Percentiles rank a stretch among this genome's conserved stretches.
Conservation (phyloP, 2,113 vertebrate species). For the Coregonus clupeaformis region DNA sequence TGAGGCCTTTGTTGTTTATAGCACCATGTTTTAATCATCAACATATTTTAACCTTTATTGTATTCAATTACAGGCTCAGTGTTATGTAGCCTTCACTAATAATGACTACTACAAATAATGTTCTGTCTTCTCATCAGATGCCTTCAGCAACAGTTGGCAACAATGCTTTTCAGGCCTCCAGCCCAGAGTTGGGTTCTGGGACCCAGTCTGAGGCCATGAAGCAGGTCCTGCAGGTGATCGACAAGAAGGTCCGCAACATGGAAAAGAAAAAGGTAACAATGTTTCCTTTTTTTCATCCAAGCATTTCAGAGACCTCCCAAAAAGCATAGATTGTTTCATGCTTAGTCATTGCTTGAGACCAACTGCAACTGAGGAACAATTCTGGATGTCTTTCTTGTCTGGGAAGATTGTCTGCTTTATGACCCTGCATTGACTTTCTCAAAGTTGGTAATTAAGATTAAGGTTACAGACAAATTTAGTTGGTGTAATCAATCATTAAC, state of each 20-base stretch:
- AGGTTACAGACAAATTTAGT: neutral
- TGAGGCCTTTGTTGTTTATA: too few species aligned
- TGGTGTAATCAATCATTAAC: neutral
- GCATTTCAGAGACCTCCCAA: neutral
- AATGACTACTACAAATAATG: neutral
- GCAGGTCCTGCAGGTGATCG: slow-evolving; percentile 89
- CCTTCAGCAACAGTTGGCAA: slow-evolving; percentile 91
- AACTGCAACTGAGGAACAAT: neutral
- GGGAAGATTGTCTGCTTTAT: neutral
- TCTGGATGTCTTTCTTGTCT: neutral
- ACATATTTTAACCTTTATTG: too few species aligned
- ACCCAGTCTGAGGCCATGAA: slow-evolving; percentile 90
- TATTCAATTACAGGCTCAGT: too few species aligned
- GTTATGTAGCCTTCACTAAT: neutral
- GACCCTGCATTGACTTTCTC: neutral
- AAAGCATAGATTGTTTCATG: too few species aligned
- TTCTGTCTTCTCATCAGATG: slow-evolving; percentile 74
- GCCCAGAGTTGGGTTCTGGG: slow-evolving; percentile 71
- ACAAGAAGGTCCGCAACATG: slow-evolving; percentile 97
- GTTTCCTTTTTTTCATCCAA: neutral
- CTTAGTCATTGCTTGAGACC: too few species aligned
- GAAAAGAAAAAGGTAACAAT: slow-evolving; percentile 94
- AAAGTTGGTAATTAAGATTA: neutral
- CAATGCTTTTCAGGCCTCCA: slow-evolving; percentile 73
- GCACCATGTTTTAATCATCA: too few species aligned